Evolutionary conservation across 2,888 invertebrate species (phyloP).

Genomic region (Drosophila kanekoi): DNA sequence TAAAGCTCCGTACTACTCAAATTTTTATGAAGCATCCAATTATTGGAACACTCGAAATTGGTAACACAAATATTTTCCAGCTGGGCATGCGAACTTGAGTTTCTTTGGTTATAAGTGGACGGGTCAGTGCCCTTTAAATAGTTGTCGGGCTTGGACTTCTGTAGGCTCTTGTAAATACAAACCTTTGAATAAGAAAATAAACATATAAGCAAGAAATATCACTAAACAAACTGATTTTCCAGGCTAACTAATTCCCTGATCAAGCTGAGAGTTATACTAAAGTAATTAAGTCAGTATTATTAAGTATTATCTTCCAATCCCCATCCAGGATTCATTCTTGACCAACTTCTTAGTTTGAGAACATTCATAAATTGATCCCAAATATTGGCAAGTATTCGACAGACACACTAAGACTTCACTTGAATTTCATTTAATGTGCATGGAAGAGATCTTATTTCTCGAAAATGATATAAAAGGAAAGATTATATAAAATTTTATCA

Average conservation of each 20-base stretch:
- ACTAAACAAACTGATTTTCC: too few relatives aligned
- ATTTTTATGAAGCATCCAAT: conserved; percentile 90
- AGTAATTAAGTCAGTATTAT: too few relatives aligned
- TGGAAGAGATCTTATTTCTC: neutral
- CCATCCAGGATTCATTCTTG: too few relatives aligned
- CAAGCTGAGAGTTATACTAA: too few relatives aligned
- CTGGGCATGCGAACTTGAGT: conserved; percentile 7
- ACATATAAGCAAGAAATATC: neutral
- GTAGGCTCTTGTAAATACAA: conserved; percentile 53
- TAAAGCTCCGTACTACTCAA: conserved; percentile 36
- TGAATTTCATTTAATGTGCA: too few relatives aligned
- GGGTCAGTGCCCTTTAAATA: conserved; percentile 7
- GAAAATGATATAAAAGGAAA: neutral
- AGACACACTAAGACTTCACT: too few relatives aligned
- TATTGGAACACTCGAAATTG: conserved; percentile 84
- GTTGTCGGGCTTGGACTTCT: conserved; percentile 41
- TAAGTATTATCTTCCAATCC: too few relatives aligned
- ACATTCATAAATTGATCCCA: too few relatives aligned
- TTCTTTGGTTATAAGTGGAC: conserved; percentile 25
- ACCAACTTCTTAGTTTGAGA: too few relatives aligned
- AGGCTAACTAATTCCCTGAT: too few relatives aligned
- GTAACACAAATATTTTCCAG: conserved; percentile 9
- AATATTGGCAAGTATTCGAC: too few relatives aligned
- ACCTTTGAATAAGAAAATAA: conserved; percentile 18
- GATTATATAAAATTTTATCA: neutral